Evolutionary conservation across 2,113 vertebrate genomes (phyloP), one percentile per base, ranked within the genome.

Genomic region (Orycteropus afer): DNA sequence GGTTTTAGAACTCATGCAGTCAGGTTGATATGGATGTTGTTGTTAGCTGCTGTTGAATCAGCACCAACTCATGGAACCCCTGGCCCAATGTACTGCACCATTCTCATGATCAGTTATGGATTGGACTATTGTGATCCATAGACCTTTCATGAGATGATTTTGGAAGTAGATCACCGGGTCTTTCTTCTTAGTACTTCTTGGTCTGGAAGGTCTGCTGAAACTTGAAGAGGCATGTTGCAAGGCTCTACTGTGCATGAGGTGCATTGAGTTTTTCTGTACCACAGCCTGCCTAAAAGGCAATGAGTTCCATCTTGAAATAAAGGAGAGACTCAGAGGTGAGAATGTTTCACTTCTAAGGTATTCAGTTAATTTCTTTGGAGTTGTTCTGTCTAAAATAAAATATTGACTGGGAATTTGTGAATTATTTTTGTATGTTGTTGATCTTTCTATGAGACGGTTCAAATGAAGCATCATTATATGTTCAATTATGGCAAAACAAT

Each of bases 301-400:
- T 11, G 15, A 6, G 25, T 37, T 67, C 27, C 57, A 47, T 23
- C 51, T 69, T 17, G 22, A 61, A 82, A 81, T 40, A 73, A 32
- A 79, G 53, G 47, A 79, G 4, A 32, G 37, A 18, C 7, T 32
- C 7, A 0, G 9, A 1, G 5, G 20, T 29, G 32, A 69, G 45
- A 67, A 4, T 3, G 1, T 57, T 78, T 82, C n/a, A 53, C 20
- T 47, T 55, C 57, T 23, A 18, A 63, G 57, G 42, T n/a, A 57
- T 40, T 37, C 25, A 17, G 74, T 95, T 76, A n/a, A 45, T 20
- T 55, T 37, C 61, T 23, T 7, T 25, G 42, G 47, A 49, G 42
- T 32, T 40, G 22, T 29, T 92, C 49, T 49, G 59, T 8, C n/a
- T 79, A 59, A 87, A 84, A 59, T 59, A 14, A 93, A 86, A 57